Conservation (phyloP, 2,113 vertebrate genomes). For the Macaca nemestrina region DNA sequence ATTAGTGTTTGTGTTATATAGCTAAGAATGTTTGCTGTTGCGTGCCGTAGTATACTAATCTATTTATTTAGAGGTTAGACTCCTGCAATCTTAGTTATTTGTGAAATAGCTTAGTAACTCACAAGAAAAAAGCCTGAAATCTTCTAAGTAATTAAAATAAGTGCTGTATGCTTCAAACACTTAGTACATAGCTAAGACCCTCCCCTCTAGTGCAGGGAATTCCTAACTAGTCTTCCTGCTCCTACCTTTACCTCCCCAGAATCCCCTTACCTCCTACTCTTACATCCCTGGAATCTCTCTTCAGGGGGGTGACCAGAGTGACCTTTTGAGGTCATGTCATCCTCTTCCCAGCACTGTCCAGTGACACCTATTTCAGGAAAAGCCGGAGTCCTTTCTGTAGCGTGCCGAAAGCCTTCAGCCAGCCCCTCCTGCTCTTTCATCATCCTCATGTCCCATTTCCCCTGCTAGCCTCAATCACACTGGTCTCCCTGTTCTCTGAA, state of each 20-base stretch:
- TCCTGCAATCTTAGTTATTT: background rate
- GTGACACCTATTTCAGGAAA: background rate
- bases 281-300: background rate
- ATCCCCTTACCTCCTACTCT: background rate
- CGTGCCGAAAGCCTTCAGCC: background rate
- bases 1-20: background rate
- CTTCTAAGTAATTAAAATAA: background rate
- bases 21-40: background rate
- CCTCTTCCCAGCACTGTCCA: background rate
- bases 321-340: background rate
- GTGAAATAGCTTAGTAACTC: background rate
- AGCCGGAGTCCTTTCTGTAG: background rate
- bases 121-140: background rate
- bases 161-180: background rate
- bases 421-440: background rate
- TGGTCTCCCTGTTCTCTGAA: background rate
- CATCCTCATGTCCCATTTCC: background rate
- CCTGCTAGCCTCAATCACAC: background rate
- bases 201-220: background rate
- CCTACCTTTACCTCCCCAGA: background rate
- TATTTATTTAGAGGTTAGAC: background rate
- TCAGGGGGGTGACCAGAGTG: background rate
- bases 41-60: background rate
- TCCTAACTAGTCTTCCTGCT: background rate
- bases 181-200: background rate